Percentiles rank a stretch among this genome's conserved stretches.
These are phyloP conservation scores for Agelastica alni DNA, from an alignment of 2,888 invertebrate genomes.

Conservation along the genomic window DNA sequence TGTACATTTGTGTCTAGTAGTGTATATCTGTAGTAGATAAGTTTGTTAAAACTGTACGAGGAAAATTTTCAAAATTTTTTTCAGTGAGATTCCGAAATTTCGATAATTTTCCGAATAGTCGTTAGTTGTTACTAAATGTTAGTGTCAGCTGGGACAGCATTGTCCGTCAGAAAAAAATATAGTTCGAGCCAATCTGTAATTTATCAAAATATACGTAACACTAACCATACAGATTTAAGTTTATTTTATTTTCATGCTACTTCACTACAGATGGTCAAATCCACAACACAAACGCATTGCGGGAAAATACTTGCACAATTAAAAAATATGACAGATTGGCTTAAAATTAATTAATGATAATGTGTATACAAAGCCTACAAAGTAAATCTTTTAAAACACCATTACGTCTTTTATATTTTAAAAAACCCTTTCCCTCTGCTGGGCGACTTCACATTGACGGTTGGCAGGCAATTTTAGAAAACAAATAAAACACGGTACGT, in stretches of 20 bases:
- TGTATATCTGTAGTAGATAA: constrained; percentile 19
- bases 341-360: not conserved
- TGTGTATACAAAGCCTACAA: constrained; percentile 24
- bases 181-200: constrained; percentile 35
- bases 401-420: constrained; percentile 31
- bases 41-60: constrained; percentile 11
- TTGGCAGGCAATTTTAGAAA: constrained; percentile 11
- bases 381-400: constrained; percentile 26
- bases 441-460: constrained; percentile 44
- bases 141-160: constrained; percentile 58
- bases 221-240: too few species aligned
- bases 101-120: constrained; percentile 17
- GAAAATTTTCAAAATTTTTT: constrained; percentile 9
- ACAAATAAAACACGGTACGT: constrained; percentile 25
- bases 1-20: constrained; percentile 25
- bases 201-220: too few species aligned
- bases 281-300: too few species aligned
- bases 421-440: constrained; percentile 31
- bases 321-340: constrained; percentile 4
- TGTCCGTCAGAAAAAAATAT: too few species aligned
- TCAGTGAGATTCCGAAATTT: not conserved
- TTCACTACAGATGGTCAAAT: too few species aligned
- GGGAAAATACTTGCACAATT: too few species aligned
- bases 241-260: too few species aligned
- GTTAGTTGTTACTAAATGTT: constrained; percentile 41